Base-by-base conservation (phyloP, 2,888 invertebrate genomes). In the Tyria jacobaeae region DNA sequence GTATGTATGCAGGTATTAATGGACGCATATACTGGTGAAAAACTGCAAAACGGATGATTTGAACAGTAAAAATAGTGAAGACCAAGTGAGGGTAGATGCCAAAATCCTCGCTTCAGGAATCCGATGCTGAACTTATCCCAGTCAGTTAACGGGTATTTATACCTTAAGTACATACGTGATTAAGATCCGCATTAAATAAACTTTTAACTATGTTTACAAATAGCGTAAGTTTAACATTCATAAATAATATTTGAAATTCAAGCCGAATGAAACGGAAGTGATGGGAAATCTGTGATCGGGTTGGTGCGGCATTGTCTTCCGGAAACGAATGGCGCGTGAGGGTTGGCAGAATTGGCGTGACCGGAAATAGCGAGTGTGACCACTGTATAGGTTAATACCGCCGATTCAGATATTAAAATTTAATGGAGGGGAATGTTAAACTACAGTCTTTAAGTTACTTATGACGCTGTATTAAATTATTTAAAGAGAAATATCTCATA, bases 261-360 rank as follows among this genome's bases (percentile, higher is more conserved):
- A 80, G 70, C 68, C 76, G 77, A 54, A 82, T 84, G 80, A 82
- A 82, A 78, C 76, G 79, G 85, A 76, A 71, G 78, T 70, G 68
- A 62, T 71, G 69, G 73, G 87, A 89, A 90, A 89, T 86, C 87
- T 86, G 79, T 79, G 85, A 88, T 88, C 89, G 91, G 86, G 86
- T 78, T 82, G 86, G 86, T 73, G 77, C 75, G 85, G 86, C 87
- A 88, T 92, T 92, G 92, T 92, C 90, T 89, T 84, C 91, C 93
- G 93, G 93, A 92, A 89, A 87, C 85, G 85, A 87, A 87, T 83
- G 85, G 86, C 83, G 85, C 84, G 82, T 77, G 86, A 83, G 85
- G 90, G 89, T 84, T 80, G 84, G 85, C 79, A 75, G 73, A 74
- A 73, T 68, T 78, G 78, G 73, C 72, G 71, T 71, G 71, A 62